Evolutionary conservation across 2,888 invertebrate species (phyloP).

Genomic region (Miltochrista miniata): DNA sequence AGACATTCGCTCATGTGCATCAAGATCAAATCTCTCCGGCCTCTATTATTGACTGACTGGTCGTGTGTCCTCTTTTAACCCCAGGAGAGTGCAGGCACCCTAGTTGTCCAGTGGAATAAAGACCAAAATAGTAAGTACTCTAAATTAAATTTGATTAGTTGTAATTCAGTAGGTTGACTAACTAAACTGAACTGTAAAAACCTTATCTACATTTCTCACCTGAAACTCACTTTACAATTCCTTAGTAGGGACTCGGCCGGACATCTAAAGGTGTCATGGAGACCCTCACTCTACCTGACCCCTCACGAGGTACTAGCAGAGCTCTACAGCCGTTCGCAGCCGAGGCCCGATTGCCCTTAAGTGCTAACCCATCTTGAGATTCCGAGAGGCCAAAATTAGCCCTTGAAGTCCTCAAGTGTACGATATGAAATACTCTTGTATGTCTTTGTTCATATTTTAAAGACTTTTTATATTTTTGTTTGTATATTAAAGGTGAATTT

Average conservation of each 20-base stretch:
- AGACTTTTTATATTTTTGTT: slow-evolving; percentile 10
- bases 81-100: no score
- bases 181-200: no score
- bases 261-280: slow-evolving; percentile 75
- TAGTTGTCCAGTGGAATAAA: no score
- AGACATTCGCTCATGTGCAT: no score
- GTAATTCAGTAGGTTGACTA: background rate
- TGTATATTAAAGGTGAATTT: background rate
- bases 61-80: no score
- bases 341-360: slow-evolving; percentile 60
- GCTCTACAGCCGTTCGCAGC: slow-evolving; percentile 27
- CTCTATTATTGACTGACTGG: no score
- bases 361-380: slow-evolving; percentile 56
- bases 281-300: slow-evolving; percentile 53
- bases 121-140: no score
- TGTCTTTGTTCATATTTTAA: slow-evolving; percentile 24
- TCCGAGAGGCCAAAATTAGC: slow-evolving; percentile 64
- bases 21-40: no score
- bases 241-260: slow-evolving; percentile 51
- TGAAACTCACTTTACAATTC: slow-evolving; percentile 3
- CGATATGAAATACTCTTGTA: slow-evolving; percentile 34
- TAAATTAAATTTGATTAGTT: no score
- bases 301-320: slow-evolving; percentile 52
- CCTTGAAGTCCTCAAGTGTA: slow-evolving; percentile 49
- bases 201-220: background rate